phyloP scores from a whole-genome alignment of 1,140 invertebrate species.

The Zaprionus vittiger region DNA sequence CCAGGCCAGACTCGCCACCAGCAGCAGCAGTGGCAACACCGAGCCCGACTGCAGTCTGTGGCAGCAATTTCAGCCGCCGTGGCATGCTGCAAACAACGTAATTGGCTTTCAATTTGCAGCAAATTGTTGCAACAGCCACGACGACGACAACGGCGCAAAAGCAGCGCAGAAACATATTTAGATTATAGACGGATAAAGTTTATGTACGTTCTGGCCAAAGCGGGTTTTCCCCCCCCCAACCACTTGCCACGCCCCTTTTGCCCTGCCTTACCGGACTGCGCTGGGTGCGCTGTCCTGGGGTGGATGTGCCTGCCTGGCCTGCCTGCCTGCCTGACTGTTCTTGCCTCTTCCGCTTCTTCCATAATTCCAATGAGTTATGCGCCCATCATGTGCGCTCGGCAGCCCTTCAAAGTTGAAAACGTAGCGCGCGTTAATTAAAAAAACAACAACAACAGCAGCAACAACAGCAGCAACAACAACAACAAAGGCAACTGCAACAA shows the following conservation, averaged over 20 bases:
- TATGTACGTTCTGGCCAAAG: constrained; percentile 72
- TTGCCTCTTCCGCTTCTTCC: constrained; percentile 38
- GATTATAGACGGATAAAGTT: constrained; percentile 83
- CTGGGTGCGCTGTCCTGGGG: background rate
- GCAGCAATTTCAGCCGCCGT: constrained; percentile 46
- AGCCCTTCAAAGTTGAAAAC: constrained; percentile 75
- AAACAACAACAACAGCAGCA: constrained; percentile 49
- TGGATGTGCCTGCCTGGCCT: constrained; percentile 41
- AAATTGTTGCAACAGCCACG: constrained; percentile 82
- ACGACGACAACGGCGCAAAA: constrained; percentile 59
- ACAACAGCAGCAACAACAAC: constrained; percentile 33
- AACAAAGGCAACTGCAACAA: constrained; percentile 54
- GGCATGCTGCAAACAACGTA: constrained; percentile 82
- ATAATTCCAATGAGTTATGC: constrained; percentile 80
- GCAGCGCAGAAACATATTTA: constrained; percentile 71
- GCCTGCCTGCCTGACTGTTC: constrained; percentile 5
- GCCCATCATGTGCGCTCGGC: constrained; percentile 72
- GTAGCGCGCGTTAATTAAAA: constrained; percentile 81
- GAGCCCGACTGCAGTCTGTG: constrained; percentile 14
- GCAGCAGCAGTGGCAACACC: background rate
- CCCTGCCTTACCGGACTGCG: background rate
- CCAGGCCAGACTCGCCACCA: constrained; percentile 26
- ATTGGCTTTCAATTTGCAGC: constrained; percentile 83
- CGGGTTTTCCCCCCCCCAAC: constrained; percentile 10
- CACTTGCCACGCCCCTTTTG: background rate